These are phyloP conservation scores for Dinocampus coccinellae DNA, from an alignment of 2,888 invertebrate species.

Conservation along the genomic window DNA sequence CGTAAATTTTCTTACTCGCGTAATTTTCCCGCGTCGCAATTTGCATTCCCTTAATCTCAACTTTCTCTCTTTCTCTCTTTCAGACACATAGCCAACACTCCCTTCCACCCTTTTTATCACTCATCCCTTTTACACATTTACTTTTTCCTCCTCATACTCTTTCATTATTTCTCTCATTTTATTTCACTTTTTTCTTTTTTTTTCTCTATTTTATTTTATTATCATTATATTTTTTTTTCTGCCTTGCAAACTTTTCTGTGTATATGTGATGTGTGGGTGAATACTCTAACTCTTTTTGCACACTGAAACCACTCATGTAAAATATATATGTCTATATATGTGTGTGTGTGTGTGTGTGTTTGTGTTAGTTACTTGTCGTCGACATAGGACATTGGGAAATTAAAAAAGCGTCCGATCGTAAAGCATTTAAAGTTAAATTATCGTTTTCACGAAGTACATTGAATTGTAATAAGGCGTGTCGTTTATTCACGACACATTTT, in stretches of 20 bases:
- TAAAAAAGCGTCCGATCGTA: constrained; percentile 68
- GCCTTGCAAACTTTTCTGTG: background rate
- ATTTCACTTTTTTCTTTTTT: background rate
- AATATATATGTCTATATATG: too few species aligned
- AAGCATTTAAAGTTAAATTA: constrained; percentile 65
- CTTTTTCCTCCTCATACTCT: background rate
- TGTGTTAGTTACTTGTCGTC: too few species aligned
- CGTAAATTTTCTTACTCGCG: constrained; percentile 34
- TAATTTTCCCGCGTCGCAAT: constrained; percentile 56
- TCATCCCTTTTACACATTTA: constrained; percentile 35
- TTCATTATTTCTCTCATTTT: background rate
- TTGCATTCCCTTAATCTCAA: constrained; percentile 57
- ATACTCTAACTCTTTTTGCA: background rate
- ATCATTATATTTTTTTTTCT: too few species aligned
- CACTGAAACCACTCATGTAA: background rate
- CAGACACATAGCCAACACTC: too few species aligned
- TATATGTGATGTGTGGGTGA: background rate
- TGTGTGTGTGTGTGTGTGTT: too few species aligned
- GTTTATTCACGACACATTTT: constrained; percentile 1
- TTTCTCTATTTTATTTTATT: background rate
- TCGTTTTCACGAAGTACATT: constrained; percentile 53
- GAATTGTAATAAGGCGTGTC: constrained; percentile 63
- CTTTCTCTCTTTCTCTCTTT: constrained; percentile 23
- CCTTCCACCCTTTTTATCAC: constrained; percentile 31
- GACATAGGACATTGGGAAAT: constrained; percentile 56